Evolutionary conservation across 1,140 invertebrate species (phyloP).

Genomic region (Caenorhabditis elegans): WBcel235 BX284604.4:10663501-10664000

Average conservation of each 20-base stretch:
- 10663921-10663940: constrained; percentile 67
- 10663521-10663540: constrained; percentile 67
- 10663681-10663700: background rate
- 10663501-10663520: constrained; percentile 68
- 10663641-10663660: constrained; percentile 41
- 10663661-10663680: constrained; percentile 45
- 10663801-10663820: constrained; percentile 27
- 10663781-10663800: constrained; percentile 66
- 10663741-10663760: constrained; percentile 67
- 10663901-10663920: constrained; percentile 68
- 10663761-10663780: constrained; percentile 68
- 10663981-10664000: constrained; percentile 20
- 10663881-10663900: constrained; percentile 58
- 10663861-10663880: too few species aligned
- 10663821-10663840: constrained; percentile 67
- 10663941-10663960: constrained; percentile 67
- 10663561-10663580: constrained; percentile 70
- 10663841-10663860: background rate
- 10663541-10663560: constrained; percentile 69
- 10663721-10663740: constrained; percentile 54
- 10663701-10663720: constrained; percentile 48
- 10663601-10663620: constrained; percentile 71
- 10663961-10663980: constrained; percentile 62
- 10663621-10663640: constrained; percentile 52
- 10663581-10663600: constrained; percentile 70